Percentiles rank a stretch among this genome's conserved stretches.
Evolutionary conservation across 2,888 invertebrate genomes (phyloP).

Genomic region (Eupithecia abbreviata): DNA sequence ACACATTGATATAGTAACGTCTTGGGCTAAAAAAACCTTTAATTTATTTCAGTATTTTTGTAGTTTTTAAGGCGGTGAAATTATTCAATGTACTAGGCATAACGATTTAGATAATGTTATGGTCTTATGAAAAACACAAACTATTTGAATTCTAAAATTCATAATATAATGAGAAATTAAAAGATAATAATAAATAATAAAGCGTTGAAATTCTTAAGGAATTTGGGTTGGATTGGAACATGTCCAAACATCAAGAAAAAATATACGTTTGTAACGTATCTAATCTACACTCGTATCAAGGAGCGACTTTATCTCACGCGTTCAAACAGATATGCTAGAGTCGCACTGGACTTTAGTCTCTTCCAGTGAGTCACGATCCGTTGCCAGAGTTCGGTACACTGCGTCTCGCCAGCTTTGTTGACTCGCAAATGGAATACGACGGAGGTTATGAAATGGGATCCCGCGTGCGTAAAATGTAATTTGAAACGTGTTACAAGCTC

Average conservation of each 20-base stretch:
- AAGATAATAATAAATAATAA: neutral
- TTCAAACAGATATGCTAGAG: slow-evolving; percentile 6
- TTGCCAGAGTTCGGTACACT: slow-evolving; percentile 41
- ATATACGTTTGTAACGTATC: neutral
- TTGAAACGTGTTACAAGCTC: slow-evolving; percentile 53
- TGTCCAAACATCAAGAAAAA: neutral
- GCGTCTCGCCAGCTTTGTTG: slow-evolving; percentile 52
- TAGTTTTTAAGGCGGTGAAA: too few species aligned
- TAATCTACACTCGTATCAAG: neutral
- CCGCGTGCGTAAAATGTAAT: slow-evolving; percentile 56
- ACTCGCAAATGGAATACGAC: slow-evolving; percentile 59
- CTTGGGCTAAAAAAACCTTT: too few species aligned
- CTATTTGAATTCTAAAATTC: too few species aligned
- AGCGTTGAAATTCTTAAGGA: neutral
- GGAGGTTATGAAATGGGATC: slow-evolving; percentile 55
- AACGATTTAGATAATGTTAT: too few species aligned
- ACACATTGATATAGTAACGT: neutral
- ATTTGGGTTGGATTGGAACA: neutral
- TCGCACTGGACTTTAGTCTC: slow-evolving; percentile 24
- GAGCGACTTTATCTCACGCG: neutral
- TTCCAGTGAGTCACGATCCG: slow-evolving; percentile 40
- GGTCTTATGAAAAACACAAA: too few species aligned
- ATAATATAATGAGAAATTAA: too few species aligned
- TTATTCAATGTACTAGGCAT: too few species aligned
- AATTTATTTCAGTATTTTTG: too few species aligned